These are phyloP conservation scores for Laspeyria flexula DNA, from an alignment of 2,888 invertebrate species.

Conservation along the genomic window DNA sequence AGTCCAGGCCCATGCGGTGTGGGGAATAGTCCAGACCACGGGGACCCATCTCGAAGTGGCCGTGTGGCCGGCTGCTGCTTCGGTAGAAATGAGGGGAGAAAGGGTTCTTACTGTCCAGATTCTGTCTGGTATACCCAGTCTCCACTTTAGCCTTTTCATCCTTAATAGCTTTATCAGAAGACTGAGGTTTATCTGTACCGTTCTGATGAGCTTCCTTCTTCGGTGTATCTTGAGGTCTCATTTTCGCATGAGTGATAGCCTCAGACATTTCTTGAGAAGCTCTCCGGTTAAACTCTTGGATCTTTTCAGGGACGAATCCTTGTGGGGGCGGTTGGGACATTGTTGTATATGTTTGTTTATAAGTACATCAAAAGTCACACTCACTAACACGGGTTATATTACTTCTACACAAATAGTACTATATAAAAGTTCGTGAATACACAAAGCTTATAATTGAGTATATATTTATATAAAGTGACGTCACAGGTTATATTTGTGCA, in stretches of 20 bases:
- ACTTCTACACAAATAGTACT: constrained; percentile 40
- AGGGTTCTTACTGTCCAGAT: constrained; percentile 73
- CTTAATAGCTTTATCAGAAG: constrained; percentile 49
- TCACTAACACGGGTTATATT: constrained; percentile 39
- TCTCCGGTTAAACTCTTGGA: constrained; percentile 76
- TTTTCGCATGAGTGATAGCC: constrained; percentile 47
- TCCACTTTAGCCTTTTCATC: constrained; percentile 59
- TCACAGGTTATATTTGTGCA: constrained; percentile 40
- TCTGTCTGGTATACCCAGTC: constrained; percentile 58
- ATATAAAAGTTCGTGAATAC: constrained; percentile 46
- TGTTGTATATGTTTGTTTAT: constrained; percentile 29
- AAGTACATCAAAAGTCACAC: constrained; percentile 47
- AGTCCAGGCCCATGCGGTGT: constrained; percentile 75
- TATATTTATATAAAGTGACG: constrained; percentile 37
- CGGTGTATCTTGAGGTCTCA: constrained; percentile 53
- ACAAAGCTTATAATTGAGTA: constrained; percentile 34
- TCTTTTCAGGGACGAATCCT: constrained; percentile 77
- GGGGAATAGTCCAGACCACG: constrained; percentile 81
- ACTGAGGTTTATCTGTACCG: constrained; percentile 48
- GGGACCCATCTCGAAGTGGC: constrained; percentile 83
- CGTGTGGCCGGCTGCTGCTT: constrained; percentile 63
- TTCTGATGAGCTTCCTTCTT: constrained; percentile 67
- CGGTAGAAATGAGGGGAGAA: constrained; percentile 75
- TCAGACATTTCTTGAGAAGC: constrained; percentile 75
- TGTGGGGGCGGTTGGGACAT: constrained; percentile 80